Conservation (phyloP, 2,888 invertebrate species). For the Euproctis similis region DNA sequence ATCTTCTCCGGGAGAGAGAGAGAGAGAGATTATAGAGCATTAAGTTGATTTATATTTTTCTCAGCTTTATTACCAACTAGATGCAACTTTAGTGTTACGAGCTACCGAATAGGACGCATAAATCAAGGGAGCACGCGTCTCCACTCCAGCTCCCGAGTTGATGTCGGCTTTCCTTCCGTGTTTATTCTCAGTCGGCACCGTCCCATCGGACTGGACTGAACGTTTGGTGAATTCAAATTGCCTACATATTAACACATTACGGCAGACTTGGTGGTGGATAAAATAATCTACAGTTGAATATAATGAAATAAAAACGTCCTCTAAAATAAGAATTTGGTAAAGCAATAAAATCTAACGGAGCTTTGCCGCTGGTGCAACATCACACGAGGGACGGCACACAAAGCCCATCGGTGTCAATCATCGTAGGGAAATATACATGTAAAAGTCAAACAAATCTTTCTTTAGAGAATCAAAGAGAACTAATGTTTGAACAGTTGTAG, state of each 20-base stretch:
- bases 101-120: constrained; percentile 32
- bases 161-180: constrained; percentile 67
- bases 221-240: constrained; percentile 59
- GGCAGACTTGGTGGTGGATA: constrained; percentile 38
- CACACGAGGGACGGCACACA: constrained; percentile 5
- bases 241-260: constrained; percentile 56
- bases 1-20: too few relatives aligned
- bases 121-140: constrained; percentile 57
- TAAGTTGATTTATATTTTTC: too few relatives aligned
- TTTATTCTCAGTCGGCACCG: constrained; percentile 55
- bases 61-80: too few relatives aligned
- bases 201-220: constrained; percentile 58
- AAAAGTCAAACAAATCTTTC: constrained; percentile 23
- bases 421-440: constrained; percentile 17
- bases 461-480: constrained; percentile 39
- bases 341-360: constrained; percentile 18
- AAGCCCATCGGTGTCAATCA: constrained; percentile 16
- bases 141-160: constrained; percentile 44
- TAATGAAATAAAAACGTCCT: constrained; percentile 23
- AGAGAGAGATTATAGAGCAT: too few relatives aligned
- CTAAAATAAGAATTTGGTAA: constrained; percentile 28
- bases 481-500: constrained; percentile 54
- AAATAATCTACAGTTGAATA: constrained; percentile 32
- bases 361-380: constrained; percentile 7
- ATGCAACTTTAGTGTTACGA: too few relatives aligned